Conservation (phyloP, 1,140 invertebrate species). For the Cydia splendana region DNA sequence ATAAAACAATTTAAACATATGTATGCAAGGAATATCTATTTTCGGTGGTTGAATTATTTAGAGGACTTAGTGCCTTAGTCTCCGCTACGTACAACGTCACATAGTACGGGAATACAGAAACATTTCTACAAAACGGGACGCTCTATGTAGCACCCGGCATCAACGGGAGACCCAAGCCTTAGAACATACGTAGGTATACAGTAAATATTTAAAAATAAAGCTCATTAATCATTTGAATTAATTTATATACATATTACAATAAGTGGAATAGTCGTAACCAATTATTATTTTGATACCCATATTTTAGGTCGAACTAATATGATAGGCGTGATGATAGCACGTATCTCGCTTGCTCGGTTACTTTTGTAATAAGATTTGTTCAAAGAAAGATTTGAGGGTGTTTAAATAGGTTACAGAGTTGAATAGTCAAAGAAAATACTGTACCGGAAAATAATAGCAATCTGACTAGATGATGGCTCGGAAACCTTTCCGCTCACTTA, state of each 20-base stretch:
- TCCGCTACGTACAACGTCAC: background rate
- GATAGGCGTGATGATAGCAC: too few species aligned
- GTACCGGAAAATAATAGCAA: background rate
- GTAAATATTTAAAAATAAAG: background rate
- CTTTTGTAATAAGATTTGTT: background rate
- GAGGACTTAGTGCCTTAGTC: background rate
- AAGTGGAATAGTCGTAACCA: background rate
- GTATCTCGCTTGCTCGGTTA: background rate
- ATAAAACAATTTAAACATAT: constrained; percentile 3
- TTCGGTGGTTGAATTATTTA: background rate
- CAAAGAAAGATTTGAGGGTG: background rate
- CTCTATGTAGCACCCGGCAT: background rate
- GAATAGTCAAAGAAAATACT: background rate
- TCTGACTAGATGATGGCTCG: background rate
- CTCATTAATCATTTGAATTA: background rate
- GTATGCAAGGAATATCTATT: background rate
- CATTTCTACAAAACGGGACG: background rate
- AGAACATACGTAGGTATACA: too few species aligned
- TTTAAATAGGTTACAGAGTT: background rate
- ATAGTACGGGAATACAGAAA: background rate
- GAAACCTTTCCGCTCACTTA: background rate
- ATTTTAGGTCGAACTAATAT: background rate
- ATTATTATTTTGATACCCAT: background rate
- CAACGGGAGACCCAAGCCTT: background rate
- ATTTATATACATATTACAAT: background rate